Evolutionary conservation across 1,140 invertebrate genomes (phyloP).

Genomic region (Drosophila leontia): DNA sequence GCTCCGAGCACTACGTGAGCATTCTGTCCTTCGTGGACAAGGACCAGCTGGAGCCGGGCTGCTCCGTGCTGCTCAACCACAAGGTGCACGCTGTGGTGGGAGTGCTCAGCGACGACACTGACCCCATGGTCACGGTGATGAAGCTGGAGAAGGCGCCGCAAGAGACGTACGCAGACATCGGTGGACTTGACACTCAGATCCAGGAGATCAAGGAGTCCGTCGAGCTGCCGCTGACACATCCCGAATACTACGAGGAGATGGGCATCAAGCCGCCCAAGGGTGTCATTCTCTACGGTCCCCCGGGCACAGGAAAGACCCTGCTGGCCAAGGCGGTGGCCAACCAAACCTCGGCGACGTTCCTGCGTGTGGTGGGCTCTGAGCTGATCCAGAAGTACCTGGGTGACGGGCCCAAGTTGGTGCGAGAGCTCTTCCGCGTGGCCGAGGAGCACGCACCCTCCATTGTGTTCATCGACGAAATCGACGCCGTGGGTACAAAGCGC

Average conservation of each 20-base stretch:
- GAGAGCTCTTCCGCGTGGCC: conserved; percentile 98
- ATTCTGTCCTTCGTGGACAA: conserved; percentile 99
- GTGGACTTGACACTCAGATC: conserved; percentile 99
- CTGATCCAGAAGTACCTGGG: conserved; percentile 98
- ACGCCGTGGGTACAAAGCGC: conserved; percentile 99
- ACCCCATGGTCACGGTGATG: conserved; percentile 99
- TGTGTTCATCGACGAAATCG: conserved; percentile 99
- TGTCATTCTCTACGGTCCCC: conserved; percentile 99
- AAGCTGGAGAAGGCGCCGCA: conserved; percentile 99
- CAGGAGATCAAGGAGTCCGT: conserved; percentile 99
- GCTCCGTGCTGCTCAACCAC: conserved; percentile 99
- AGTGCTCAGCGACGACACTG: conserved; percentile 99
- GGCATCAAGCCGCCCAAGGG: conserved; percentile 99
- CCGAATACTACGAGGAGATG: conserved; percentile 99
- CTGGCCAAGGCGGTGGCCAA: conserved; percentile 99
- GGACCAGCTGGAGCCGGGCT: conserved; percentile 99
- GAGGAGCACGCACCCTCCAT: conserved; percentile 99
- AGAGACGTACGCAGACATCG: conserved; percentile 99
- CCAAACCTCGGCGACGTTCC: conserved; percentile 99
- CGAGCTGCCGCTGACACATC: conserved; percentile 99
- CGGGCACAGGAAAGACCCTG: conserved; percentile 99
- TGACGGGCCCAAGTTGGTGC: conserved; percentile 99
- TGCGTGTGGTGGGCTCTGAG: conserved; percentile 99
- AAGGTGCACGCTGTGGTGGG: conserved; percentile 99
- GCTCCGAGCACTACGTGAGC: conserved; percentile 99